phyloP scores from a whole-genome alignment of 2,113 vertebrate species.

The Oreochromis spilurus region DNA sequence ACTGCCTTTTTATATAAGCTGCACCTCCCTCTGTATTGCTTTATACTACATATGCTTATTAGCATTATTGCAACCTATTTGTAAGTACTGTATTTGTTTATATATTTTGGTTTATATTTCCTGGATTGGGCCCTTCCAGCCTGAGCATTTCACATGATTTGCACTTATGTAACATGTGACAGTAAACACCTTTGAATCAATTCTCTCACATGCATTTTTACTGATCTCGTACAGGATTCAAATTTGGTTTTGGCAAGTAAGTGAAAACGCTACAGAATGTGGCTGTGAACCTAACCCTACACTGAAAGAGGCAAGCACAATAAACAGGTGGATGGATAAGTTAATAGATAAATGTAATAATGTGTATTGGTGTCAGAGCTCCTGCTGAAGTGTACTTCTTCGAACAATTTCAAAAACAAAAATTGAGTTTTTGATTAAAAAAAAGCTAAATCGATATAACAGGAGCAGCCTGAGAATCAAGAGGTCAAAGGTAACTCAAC shows the following conservation, averaged over 20 bases:
- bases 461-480: background rate
- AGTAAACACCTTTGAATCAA: background rate
- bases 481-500: constrained; percentile 9
- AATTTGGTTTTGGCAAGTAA: background rate
- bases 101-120: background rate
- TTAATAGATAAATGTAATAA: background rate
- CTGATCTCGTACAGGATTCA: background rate
- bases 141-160: background rate
- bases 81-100: background rate
- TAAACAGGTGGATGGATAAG: background rate
- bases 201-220: background rate
- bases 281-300: background rate
- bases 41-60: background rate
- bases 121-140: background rate
- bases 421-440: background rate
- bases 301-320: background rate
- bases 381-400: background rate
- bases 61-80: background rate
- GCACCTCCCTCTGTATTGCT: background rate
- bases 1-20: background rate
- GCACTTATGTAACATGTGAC: background rate
- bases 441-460: background rate
- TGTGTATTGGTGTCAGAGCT: background rate
- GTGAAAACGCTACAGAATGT: background rate
- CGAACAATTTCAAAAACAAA: background rate